Conservation (phyloP, 2,113 vertebrate genomes). For the Cebus imitator region DNA sequence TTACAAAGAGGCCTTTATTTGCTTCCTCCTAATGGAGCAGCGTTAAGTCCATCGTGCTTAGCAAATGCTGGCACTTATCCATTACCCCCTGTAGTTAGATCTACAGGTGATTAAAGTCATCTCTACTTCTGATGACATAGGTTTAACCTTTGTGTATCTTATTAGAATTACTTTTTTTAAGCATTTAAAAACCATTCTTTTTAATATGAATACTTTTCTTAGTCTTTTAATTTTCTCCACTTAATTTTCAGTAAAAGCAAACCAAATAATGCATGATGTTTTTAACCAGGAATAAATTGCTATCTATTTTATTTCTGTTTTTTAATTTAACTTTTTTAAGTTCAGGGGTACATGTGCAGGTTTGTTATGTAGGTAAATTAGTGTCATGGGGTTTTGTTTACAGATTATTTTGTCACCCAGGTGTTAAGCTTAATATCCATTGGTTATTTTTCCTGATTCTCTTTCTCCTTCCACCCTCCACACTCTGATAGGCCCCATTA, state of each 20-base stretch:
- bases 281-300: neutral
- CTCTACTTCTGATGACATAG: neutral
- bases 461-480: no score
- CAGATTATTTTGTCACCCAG: no score
- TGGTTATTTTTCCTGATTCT: no score
- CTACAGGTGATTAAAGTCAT: neutral
- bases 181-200: neutral
- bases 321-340: no score
- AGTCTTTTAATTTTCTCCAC: neutral
- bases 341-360: no score
- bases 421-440: no score
- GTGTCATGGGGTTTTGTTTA: no score
- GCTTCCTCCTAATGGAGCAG: neutral
- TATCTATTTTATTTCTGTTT: no score
- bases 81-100: constrained; percentile 13
- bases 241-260: neutral
- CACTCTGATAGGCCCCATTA: no score
- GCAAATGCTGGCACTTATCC: neutral
- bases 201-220: constrained; percentile 9
- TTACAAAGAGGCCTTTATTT: constrained; percentile 10
- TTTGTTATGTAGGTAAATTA: no score
- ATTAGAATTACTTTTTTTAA: neutral
- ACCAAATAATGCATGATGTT: neutral
- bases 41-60: neutral
- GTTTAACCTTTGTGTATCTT: neutral